phyloP scores from a whole-genome alignment of 1,140 invertebrate species.

The Papilio polyxenes region DNA sequence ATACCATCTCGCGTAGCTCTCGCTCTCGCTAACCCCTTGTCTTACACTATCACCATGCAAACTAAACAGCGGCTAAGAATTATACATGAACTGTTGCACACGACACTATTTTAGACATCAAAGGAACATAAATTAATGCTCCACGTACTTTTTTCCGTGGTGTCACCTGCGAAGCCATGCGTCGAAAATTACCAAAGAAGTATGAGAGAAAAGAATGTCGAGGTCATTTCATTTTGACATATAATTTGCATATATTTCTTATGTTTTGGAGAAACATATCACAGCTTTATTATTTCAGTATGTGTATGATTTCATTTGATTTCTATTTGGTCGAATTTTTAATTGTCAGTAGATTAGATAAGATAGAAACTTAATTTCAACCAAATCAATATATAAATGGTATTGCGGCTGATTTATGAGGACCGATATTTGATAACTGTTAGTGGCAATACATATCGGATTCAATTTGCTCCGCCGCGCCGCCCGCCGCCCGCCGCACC shows the following conservation, averaged over 20 bases:
- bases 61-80: not conserved
- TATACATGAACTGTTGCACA: not conserved
- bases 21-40: not conserved
- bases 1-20: not conserved
- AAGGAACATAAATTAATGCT: too few relatives aligned
- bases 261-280: not conserved
- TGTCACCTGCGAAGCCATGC: too few relatives aligned
- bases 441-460: conserved; percentile 10
- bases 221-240: too few relatives aligned
- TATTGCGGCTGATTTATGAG: conserved; percentile 14
- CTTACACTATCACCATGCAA: not conserved
- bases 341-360: not conserved
- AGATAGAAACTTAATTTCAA: conserved; percentile 4
- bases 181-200: too few relatives aligned
- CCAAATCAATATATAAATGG: not conserved
- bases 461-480: not conserved
- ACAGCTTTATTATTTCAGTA: not conserved
- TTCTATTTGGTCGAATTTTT: not conserved
- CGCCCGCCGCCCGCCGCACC: not conserved
- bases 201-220: too few relatives aligned
- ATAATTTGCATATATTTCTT: too few relatives aligned
- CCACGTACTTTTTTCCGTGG: too few relatives aligned
- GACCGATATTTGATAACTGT: not conserved
- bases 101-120: too few relatives aligned
- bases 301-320: not conserved